Base-by-base conservation (phyloP, 2,113 vertebrate species). In the Pomatostomus ruficeps region DNA sequence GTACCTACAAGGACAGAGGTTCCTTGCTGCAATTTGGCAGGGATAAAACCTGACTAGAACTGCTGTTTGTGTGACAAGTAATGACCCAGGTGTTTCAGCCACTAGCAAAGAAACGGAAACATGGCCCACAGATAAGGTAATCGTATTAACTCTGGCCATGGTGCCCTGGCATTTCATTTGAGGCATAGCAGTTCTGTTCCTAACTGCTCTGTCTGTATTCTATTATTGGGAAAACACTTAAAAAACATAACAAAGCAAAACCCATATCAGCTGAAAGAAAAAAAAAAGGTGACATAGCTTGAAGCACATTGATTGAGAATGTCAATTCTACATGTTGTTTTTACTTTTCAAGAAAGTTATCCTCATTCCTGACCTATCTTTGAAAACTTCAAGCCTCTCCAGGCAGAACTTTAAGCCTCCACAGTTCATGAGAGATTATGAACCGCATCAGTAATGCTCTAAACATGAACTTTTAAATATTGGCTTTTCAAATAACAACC, bases 381-480 rank as follows among this genome's bases (percentile, higher is more conserved):
- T 67, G 40, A 77, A 95, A 92, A 86, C 29, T 45, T 89, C 19
- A 63, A 11, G 45, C 36, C 10, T 85, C 31, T 70, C 20, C 20
- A 52, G 16, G 35, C 36, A 85, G 62, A 45, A 70, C 40, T 72
- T 78, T n/a, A 57, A 31, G 23, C 17, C 13, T 77, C 42, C 33
- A 76, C 14, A 58, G 73, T 74, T 88, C 38, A 61, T n/a, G 29
- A 75, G 22, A 33, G 63, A 59, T 65, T 76, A 57, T 0, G 0
- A n/a, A 55, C 17, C 11, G 4, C 36, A 87, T 33, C 49, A 71
- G 28, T 55, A 84, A 92, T 52, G 48, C 31, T 66, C 49, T 76
- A 72, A 89, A 85, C 35, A 65, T 26, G 28, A 70, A 82, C 58
- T 88, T 91, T 78, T 57, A 78, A 94, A 82, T 82, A 78, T 45